A percentile compares a stretch with the other conserved stretches of the same genome.
These are phyloP conservation scores for Parambassis ranga DNA, from an alignment of 2,797 vertebrate genomes.

Conservation along the genomic window DNA sequence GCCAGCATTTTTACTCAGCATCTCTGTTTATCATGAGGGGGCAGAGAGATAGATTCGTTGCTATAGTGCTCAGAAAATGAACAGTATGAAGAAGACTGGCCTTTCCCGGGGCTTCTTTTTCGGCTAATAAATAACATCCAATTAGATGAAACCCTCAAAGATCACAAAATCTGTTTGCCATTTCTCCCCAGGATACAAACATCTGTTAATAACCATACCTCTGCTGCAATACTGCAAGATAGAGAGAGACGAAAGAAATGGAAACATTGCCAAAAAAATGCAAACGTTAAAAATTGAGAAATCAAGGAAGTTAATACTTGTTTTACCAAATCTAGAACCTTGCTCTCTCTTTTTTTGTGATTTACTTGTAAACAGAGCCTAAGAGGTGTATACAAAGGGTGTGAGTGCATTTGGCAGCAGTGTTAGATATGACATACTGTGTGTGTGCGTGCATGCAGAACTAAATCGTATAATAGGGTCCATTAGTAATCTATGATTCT, in stretches of 20 bases:
- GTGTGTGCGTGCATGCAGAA: not conserved
- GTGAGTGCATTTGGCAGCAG: not conserved
- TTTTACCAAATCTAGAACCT: no score
- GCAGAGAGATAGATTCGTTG: conserved; percentile 20
- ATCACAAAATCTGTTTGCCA: conserved; percentile 70
- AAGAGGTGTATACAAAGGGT: no score
- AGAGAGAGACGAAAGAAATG: conserved; percentile 1
- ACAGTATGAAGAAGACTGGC: conserved; percentile 58
- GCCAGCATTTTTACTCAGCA: conserved; percentile 1
- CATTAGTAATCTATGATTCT: no score
- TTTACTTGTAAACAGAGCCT: not conserved
- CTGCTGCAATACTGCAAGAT: conserved; percentile 1
- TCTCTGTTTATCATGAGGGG: conserved; percentile 32
- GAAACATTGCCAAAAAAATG: not conserved
- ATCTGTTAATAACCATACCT: conserved; percentile 60
- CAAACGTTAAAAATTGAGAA: not conserved
- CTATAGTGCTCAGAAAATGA: conserved; percentile 43
- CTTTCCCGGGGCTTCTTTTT: conserved; percentile 60
- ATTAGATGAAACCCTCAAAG: conserved; percentile 70
- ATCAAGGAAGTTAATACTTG: not conserved
- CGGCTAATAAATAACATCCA: conserved; percentile 72
- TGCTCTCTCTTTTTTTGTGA: not conserved
- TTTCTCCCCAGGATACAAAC: conserved; percentile 60
- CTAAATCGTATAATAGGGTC: no score
- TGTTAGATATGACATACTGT: not conserved